Conservation (phyloP, 2,888 invertebrate species). For the Oligia fasciuncula region DNA sequence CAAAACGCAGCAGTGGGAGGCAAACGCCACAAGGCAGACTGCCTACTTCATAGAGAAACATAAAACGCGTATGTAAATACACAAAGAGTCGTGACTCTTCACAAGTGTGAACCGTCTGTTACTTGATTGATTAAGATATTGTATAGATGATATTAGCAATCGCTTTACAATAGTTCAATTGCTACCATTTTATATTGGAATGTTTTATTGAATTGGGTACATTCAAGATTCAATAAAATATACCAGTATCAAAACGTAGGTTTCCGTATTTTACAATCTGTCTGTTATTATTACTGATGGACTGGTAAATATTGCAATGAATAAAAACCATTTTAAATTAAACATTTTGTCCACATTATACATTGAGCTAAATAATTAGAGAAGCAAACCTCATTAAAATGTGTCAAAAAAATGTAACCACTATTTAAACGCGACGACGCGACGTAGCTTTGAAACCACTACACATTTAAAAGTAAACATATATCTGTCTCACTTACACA, state of each 20-base stretch:
- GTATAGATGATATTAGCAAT: constrained; percentile 16
- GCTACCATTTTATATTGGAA: constrained; percentile 9
- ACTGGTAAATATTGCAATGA: neutral
- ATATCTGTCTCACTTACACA: too few relatives aligned
- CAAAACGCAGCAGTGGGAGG: constrained; percentile 69
- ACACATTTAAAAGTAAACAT: too few relatives aligned
- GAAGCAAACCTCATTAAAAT: too few relatives aligned
- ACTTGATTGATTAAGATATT: constrained; percentile 35
- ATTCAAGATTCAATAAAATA: too few relatives aligned
- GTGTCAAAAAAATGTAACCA: too few relatives aligned
- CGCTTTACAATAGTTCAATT: neutral
- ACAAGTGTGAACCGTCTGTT: constrained; percentile 45
- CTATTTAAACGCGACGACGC: too few relatives aligned
- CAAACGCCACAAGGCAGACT: constrained; percentile 70
- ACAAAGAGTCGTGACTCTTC: constrained; percentile 49
- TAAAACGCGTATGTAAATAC: constrained; percentile 72
- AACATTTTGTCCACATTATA: neutral
- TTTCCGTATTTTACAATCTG: neutral
- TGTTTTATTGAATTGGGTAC: neutral
- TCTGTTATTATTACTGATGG: neutral
- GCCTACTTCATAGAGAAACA: constrained; percentile 69
- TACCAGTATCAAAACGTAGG: neutral
- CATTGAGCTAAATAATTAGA: too few relatives aligned
- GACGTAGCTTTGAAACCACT: too few relatives aligned
- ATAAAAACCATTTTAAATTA: constrained; percentile 10